Base-by-base conservation (phyloP, 2,888 invertebrate genomes). In the Pecten maximus region DNA sequence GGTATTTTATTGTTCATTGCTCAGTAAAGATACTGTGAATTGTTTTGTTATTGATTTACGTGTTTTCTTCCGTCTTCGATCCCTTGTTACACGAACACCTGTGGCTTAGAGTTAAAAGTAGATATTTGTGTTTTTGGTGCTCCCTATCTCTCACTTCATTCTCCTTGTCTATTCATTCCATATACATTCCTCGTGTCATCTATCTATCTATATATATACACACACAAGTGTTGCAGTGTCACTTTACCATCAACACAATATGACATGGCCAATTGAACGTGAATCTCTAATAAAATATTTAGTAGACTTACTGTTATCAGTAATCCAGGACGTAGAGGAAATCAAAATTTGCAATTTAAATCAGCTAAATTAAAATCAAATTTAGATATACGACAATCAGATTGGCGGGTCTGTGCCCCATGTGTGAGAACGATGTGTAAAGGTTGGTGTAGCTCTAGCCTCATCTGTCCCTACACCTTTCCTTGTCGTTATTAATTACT, bases 321-420 rank as follows among this genome's bases (percentile, higher is more conserved):
- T 28, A 28, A 74, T 74, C 74, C 74, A 6, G 74, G 74, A 35
- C 35, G 8, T 74, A 74, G 23, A 74, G 28, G 15, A 35, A 74
- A 74, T 74, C 74, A 74, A 74, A 74, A 74, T 74, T 74, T 74
- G 74, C 74, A 74, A 74, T 74, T 74, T 74, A 74, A 74, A 74
- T 74, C 28, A 74, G 74, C 15, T 74, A 35, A 74, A 74, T 74
- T 74, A 35, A 74, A 74, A 74, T 35, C 74, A 74, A 74, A 74
- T 4, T 74, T 74, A 74, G 74, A 74, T 74, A 74, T 35, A 74
- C 60, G 60, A 60, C 60, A 2, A 60, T 60, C 0, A 2, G 19
- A n/a, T 60, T 74, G 74, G 23, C 28, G 35, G 35, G 23, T 35
- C 28, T 74, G 35, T 35, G 74, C 12, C 35, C 35, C 35, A 0